Evolutionary conservation across 2,797 vertebrate genomes (phyloP).

Genomic region (Myioborus melanocephalus): DNA sequence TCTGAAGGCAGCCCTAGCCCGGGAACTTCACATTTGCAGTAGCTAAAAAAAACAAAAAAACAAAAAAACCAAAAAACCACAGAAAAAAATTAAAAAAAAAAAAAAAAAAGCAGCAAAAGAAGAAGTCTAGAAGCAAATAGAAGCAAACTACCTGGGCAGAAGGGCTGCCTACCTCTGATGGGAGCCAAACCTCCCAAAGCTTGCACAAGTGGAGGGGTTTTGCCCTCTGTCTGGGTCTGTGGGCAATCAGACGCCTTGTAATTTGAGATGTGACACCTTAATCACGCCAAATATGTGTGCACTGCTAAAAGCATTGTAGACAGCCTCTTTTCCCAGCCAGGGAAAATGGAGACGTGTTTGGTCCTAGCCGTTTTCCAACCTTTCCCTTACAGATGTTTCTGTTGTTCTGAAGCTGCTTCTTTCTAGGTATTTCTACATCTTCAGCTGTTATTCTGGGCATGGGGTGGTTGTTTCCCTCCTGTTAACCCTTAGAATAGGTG

Average conservation of each 20-base stretch:
- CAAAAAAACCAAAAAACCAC: not conserved
- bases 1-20: conserved; percentile 27
- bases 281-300: conserved; percentile 74
- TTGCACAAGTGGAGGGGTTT: conserved; percentile 6
- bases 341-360: conserved; percentile 4
- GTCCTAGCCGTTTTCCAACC: not conserved
- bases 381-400: not conserved
- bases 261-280: conserved; percentile 77
- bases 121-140: not conserved
- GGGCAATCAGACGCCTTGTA: conserved; percentile 69
- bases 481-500: not conserved
- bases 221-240: conserved; percentile 57
- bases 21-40: conserved; percentile 35
- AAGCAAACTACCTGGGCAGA: not conserved
- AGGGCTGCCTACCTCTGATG: not conserved
- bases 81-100: not conserved
- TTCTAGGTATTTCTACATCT: not conserved
- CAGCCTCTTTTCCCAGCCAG: not conserved
- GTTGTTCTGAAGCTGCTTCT: not conserved
- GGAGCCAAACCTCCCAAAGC: not conserved
- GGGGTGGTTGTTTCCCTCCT: not conserved
- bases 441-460: not conserved
- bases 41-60: not conserved
- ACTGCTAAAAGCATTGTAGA: not conserved
- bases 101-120: not conserved